Base-by-base conservation (phyloP, 1,140 invertebrate genomes). In the Aplysia californica region DNA sequence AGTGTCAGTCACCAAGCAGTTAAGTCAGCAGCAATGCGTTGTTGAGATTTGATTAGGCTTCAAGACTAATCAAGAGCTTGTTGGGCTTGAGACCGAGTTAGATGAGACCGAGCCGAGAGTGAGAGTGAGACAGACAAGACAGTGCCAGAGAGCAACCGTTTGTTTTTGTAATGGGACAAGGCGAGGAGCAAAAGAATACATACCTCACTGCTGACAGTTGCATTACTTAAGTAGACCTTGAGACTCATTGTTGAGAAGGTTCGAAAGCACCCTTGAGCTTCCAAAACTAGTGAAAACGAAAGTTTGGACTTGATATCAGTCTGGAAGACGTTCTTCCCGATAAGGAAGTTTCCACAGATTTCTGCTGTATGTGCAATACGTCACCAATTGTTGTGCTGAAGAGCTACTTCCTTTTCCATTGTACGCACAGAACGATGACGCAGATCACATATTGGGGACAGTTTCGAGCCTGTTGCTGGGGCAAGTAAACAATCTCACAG, bases 381-480 rank as follows among this genome's bases (percentile, higher is more conserved):
- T 75, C 72, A 75, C 10, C n/a, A 31, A 33, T 38, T 3, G 6
- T 38, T 64, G 71, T 3, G 35, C 35, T 75, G 72, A 75, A 75
- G 72, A 75, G 72, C 29, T 75, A 58, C 23, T 36, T 18, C 39
- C n/a, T 44, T 35, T 36, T 29, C 18, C 2, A 1, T 20, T 1
- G 41, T 31, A 26, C 55, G 41, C 70, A 73, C 29, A 36, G 61
- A 61, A 61, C 55, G n/a, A 76, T 77, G 74, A 81, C 78, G 78
- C 79, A 44, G 39, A 67, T 26, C 61, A 50, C 73, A 78, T 76
- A 39, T 67, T 75, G 59, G 69, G 67, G 75, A 77, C 76, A 73
- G 75, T 83, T 68, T n/a, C n/a, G n/a, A n/a, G n/a, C 75, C 82
- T 79, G 82, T 83, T 83, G 82, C 82, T 83, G 78, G 82, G 82